phyloP scores from a whole-genome alignment of 23 tunicate genomes.

The Ascidia mentula region DNA sequence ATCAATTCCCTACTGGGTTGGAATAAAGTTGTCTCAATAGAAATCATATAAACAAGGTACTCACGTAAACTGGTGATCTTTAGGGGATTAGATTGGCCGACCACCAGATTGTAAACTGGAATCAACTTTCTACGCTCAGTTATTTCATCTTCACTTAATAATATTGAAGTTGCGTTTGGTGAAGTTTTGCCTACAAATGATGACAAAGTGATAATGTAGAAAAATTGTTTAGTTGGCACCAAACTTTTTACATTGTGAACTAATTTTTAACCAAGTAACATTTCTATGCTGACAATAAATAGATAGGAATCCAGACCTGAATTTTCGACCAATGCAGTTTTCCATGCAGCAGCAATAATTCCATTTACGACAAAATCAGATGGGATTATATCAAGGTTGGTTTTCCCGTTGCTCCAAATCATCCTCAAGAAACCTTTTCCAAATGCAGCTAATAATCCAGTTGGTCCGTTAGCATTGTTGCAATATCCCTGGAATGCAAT shows the following conservation, averaged over 20 bases:
- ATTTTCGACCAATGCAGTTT: slow-evolving; percentile 26
- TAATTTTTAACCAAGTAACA: too few relatives aligned
- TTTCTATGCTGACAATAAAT: too few relatives aligned
- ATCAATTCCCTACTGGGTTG: too few relatives aligned
- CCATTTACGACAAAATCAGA: slow-evolving; percentile 70
- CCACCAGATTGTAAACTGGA: slow-evolving; percentile 52
- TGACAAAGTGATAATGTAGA: too few relatives aligned
- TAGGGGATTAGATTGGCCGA: slow-evolving; percentile 47
- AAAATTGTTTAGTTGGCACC: too few relatives aligned
- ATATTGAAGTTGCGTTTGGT: too few relatives aligned
- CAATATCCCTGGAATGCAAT: slow-evolving; percentile 57
- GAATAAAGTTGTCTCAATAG: too few relatives aligned
- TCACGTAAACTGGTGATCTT: slow-evolving; percentile 35
- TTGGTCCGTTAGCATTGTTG: slow-evolving; percentile 56
- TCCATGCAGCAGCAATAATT: slow-evolving; percentile 81
- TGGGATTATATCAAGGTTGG: slow-evolving; percentile 64
- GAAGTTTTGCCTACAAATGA: too few relatives aligned
- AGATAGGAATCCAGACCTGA: too few relatives aligned
- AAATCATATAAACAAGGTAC: too few relatives aligned
- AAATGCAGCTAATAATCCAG: slow-evolving; percentile 57
- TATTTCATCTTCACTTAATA: neutral
- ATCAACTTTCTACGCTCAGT: slow-evolving; percentile 20
- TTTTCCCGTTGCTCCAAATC: neutral
- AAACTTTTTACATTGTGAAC: too few relatives aligned
- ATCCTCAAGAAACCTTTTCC: slow-evolving; percentile 69